Percentiles rank a stretch among this genome's conserved stretches.
Conservation (phyloP, 2,113 vertebrate genomes). For the Macheiramphus alcinus region DNA sequence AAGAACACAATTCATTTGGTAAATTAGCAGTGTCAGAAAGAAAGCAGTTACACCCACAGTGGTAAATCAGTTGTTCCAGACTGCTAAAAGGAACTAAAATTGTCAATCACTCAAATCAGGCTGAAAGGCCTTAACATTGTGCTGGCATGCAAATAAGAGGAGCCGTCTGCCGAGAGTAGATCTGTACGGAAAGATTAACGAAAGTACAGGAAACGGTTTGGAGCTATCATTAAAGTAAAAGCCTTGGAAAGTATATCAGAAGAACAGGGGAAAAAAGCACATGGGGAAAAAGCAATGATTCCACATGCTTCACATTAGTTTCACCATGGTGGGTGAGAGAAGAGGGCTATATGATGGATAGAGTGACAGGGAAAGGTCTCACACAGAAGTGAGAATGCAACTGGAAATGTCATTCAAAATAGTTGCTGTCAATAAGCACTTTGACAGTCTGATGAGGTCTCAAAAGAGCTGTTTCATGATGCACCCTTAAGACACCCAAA, state of each 20-base stretch:
- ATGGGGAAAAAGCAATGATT: neutral
- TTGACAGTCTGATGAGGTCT: neutral
- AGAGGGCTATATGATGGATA: neutral
- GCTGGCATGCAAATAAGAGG: conserved; percentile 29
- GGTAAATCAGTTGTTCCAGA: conserved; percentile 49
- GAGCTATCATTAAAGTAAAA: conserved; percentile 22
- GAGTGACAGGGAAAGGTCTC: neutral
- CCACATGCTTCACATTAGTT: neutral
- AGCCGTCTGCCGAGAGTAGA: conserved; percentile 7
- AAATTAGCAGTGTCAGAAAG: conserved; percentile 34
- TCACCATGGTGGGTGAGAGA: neutral
- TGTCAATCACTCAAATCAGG: conserved; percentile 38
- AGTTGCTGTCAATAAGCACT: neutral
- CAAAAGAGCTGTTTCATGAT: neutral
- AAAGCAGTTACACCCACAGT: conserved; percentile 38
- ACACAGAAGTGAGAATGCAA: neutral
- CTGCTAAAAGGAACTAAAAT: conserved; percentile 38
- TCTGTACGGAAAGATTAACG: neutral
- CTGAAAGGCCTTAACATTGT: conserved; percentile 32
- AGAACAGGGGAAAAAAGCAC: neutral
- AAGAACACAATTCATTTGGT: conserved; percentile 37
- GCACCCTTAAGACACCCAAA: neutral
- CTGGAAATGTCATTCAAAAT: neutral
- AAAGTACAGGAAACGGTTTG: neutral
- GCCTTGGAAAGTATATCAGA: neutral